Base-by-base conservation (phyloP, 2,113 vertebrate species). In the Cephalopterus ornatus region DNA sequence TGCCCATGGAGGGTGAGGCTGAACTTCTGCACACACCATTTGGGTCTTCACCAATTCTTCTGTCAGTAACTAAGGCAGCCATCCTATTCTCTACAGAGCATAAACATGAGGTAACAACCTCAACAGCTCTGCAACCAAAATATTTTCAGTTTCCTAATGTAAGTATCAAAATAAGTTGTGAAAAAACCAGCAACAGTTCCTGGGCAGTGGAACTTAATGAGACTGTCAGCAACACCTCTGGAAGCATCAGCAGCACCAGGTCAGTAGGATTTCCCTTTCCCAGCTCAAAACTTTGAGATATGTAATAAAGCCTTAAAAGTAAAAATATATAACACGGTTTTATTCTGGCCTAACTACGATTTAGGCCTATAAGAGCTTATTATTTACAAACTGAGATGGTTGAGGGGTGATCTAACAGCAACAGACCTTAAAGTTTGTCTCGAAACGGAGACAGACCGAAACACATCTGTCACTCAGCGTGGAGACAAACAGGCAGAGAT, bases 191-290 rank as follows among this genome's bases (percentile, higher is more conserved):
- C 65, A 61, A 18, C 7, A 19, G 42, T 9, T 68, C 23, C 20
- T 19, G 26, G 17, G 35, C 70, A 44, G 32, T 2, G 15, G 28
- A 58, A 37, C 30, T 35, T 1, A 1, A 7, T 30, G 39, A 28
- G 12, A 16, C 42, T 21, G 32, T 5, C 2, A 0, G 22, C 2
- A 4, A 10, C 0, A 3, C 7, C 62, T 41, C 71, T 62, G 63
- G 33, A 73, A 82, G 42, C 24, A 30, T 2, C 59, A 39, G 3
- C 62, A 62, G 42, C 9, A n/a, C 8, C 22, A 8, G 44, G 19
- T 6, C 85, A 49, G 42, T 0, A 59, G 26, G 56, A 86, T 27
- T 67, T 27, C 52, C 72, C 61, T 46, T 72, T 39, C 85, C 33
- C 75, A 74, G 41, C 9, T 11, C 50, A 17, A 41, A 62, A 68